Conservation (phyloP, 2,797 vertebrate species). For the Ibycter americanus region DNA sequence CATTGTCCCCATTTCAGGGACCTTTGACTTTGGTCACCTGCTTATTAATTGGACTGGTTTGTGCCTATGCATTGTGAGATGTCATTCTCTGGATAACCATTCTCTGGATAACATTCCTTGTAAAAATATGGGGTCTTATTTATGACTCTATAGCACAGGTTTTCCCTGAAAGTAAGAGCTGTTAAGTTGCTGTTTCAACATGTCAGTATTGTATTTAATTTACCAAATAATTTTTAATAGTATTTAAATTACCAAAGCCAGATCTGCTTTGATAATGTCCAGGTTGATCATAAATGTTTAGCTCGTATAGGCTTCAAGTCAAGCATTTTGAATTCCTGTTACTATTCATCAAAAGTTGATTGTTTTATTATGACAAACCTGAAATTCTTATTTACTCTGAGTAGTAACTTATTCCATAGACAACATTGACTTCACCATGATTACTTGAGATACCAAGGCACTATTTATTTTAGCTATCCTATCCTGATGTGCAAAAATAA, state of each 20-base stretch:
- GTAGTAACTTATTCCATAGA: neutral
- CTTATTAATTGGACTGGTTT: conserved; percentile 37
- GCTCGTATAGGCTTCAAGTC: neutral
- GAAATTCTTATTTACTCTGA: neutral
- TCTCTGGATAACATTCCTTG: neutral
- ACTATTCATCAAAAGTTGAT: neutral
- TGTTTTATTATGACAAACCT: neutral
- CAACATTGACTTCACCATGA: neutral
- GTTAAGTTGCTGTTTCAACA: neutral
- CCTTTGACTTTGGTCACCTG: conserved; percentile 13
- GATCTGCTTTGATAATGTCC: neutral
- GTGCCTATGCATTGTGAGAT: neutral
- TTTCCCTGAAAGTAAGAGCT: neutral
- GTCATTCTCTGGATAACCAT: neutral
- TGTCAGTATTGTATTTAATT: neutral
- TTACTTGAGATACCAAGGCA: neutral
- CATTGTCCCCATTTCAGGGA: conserved; percentile 8
- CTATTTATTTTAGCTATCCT: neutral
- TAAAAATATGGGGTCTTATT: neutral
- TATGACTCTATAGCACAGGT: neutral
- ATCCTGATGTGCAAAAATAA: neutral
- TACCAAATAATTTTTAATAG: neutral
- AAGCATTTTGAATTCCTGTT: neutral
- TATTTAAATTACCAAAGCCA: neutral
- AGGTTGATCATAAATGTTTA: neutral